These are phyloP conservation scores for Panzeria rudis DNA, from an alignment of 2,888 invertebrate genomes.

Conservation along the genomic window DNA sequence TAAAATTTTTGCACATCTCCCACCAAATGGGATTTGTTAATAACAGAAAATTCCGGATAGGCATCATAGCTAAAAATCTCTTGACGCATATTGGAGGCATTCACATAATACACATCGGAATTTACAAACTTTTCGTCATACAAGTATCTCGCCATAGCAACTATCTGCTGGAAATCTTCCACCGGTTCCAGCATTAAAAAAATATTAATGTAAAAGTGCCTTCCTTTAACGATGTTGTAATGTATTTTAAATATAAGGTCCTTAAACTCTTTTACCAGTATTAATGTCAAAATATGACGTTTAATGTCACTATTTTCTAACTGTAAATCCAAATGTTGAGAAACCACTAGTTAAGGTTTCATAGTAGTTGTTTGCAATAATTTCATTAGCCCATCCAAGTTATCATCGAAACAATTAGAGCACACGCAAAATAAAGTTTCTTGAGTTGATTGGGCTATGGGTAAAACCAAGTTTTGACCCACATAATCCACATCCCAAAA, in stretches of 20 bases:
- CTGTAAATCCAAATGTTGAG: neutral
- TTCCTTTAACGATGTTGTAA: neutral
- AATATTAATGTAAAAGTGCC: slow-evolving; percentile 51
- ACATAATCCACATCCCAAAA: slow-evolving; percentile 54
- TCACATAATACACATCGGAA: slow-evolving; percentile 51
- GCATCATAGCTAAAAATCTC: slow-evolving; percentile 47
- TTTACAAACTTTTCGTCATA: slow-evolving; percentile 54
- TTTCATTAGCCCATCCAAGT: slow-evolving; percentile 46
- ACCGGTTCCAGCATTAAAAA: slow-evolving; percentile 42
- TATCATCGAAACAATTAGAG: slow-evolving; percentile 28
- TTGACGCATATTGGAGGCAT: slow-evolving; percentile 26
- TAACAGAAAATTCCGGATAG: slow-evolving; percentile 26
- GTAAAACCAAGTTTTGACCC: slow-evolving; percentile 32
- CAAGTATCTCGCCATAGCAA: slow-evolving; percentile 21
- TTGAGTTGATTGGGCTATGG: slow-evolving; percentile 45
- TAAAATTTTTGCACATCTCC: slow-evolving; percentile 42
- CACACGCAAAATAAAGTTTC: slow-evolving; percentile 50
- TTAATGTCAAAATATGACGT: slow-evolving; percentile 35
- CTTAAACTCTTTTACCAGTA: neutral
- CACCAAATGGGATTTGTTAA: slow-evolving; percentile 45
- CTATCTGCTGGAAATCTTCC: slow-evolving; percentile 17
- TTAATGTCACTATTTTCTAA: slow-evolving; percentile 42
- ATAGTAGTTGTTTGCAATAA: slow-evolving; percentile 16
- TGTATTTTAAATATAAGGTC: slow-evolving; percentile 43
- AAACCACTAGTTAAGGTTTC: slow-evolving; percentile 54